Evolutionary conservation across 2,888 invertebrate genomes (phyloP).

Genomic region (Synanthedon myopaeformis): DNA sequence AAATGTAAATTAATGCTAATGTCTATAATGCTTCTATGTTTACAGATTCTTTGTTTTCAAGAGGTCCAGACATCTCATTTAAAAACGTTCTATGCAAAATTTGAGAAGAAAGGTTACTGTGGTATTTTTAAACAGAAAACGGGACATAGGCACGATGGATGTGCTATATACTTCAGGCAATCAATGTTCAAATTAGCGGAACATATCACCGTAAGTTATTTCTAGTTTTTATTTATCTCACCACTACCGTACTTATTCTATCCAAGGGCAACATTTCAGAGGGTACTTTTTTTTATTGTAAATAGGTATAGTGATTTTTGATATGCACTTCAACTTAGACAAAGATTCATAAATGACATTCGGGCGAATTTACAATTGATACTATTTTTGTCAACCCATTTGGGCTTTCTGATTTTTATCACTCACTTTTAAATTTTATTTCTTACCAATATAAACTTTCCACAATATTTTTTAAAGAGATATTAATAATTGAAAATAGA

Average conservation of each 20-base stretch:
- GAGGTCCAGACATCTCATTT: constrained; percentile 89
- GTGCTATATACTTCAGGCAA: constrained; percentile 86
- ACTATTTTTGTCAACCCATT: too few relatives aligned
- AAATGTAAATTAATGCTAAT: background rate
- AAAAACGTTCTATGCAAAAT: constrained; percentile 68
- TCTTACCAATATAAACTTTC: too few relatives aligned
- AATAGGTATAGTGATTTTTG: too few relatives aligned
- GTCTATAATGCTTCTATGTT: constrained; percentile 9
- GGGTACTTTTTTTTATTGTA: too few relatives aligned
- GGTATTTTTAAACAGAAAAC: constrained; percentile 88
- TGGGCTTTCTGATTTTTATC: too few relatives aligned
- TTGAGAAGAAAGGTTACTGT: constrained; percentile 73
- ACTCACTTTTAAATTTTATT: too few relatives aligned
- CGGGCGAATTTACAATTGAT: too few relatives aligned
- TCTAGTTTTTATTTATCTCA: background rate
- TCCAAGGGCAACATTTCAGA: too few relatives aligned
- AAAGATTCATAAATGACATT: too few relatives aligned
- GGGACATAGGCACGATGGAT: constrained; percentile 85
- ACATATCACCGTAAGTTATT: constrained; percentile 74
- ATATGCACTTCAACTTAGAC: too few relatives aligned
- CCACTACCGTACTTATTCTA: background rate
- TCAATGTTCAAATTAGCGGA: constrained; percentile 76
- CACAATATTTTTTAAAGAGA: too few relatives aligned
- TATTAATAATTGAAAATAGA: too few relatives aligned
- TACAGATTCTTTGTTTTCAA: constrained; percentile 87